phyloP scores from a whole-genome alignment of 2,888 invertebrate genomes.

The Spialia ferax region DNA sequence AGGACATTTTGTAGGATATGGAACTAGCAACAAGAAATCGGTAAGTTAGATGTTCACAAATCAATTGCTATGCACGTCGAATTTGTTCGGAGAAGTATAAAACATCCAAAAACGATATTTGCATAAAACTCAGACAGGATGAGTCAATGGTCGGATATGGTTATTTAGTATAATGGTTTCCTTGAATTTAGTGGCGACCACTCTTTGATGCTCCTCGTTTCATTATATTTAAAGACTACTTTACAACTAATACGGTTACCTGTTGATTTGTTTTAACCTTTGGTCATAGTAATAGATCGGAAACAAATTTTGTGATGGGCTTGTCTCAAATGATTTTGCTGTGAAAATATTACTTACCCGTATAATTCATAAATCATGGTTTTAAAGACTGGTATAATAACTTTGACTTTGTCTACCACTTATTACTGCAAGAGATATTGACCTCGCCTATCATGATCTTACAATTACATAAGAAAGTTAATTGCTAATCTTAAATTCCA shows the following conservation, averaged over 20 bases:
- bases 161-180: slow-evolving; percentile 71
- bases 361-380: too few relatives aligned
- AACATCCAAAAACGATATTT: slow-evolving; percentile 50
- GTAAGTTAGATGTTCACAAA: slow-evolving; percentile 21
- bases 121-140: slow-evolving; percentile 57
- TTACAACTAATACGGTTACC: not conserved
- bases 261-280: not conserved
- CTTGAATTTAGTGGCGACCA: slow-evolving; percentile 58
- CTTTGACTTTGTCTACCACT: too few relatives aligned
- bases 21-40: not conserved
- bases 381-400: too few relatives aligned
- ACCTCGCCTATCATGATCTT: too few relatives aligned
- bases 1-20: not conserved
- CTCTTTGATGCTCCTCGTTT: slow-evolving; percentile 36
- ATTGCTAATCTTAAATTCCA: too few relatives aligned
- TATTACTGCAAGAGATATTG: too few relatives aligned
- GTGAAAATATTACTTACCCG: too few relatives aligned
- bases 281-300: not conserved
- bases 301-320: not conserved
- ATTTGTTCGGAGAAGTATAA: slow-evolving; percentile 31
- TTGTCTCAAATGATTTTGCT: too few relatives aligned
- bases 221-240: slow-evolving; percentile 3
- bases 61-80: slow-evolving; percentile 43
- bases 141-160: slow-evolving; percentile 77
- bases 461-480: too few relatives aligned